Percentiles rank a stretch among this genome's conserved stretches.
Evolutionary conservation across 2,888 invertebrate species (phyloP).

Genomic region (Chromoteleia sp.): DNA sequence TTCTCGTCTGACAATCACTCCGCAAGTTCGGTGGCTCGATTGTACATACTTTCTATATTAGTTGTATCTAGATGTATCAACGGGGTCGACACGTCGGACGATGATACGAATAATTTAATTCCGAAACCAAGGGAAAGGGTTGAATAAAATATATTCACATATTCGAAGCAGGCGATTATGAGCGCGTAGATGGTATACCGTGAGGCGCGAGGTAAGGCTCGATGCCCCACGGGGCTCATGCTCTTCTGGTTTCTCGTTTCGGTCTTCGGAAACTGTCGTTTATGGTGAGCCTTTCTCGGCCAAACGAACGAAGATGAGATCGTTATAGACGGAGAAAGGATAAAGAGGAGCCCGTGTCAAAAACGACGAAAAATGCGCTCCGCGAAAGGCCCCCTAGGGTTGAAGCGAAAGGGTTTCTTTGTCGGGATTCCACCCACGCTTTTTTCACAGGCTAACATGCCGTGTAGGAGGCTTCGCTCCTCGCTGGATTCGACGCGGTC

Average conservation of each 20-base stretch:
- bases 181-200: slow-evolving; percentile 75
- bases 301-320: slow-evolving; percentile 65
- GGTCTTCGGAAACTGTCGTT: slow-evolving; percentile 82
- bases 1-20: background rate
- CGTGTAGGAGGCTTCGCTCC: slow-evolving; percentile 70
- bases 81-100: slow-evolving; percentile 25
- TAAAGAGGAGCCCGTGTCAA: slow-evolving; percentile 45
- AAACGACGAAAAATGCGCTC: slow-evolving; percentile 60
- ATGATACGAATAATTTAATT: slow-evolving; percentile 82
- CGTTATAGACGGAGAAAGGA: slow-evolving; percentile 50
- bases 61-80: slow-evolving; percentile 27
- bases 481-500: slow-evolving; percentile 67
- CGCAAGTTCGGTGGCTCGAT: background rate
- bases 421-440: slow-evolving; percentile 84
- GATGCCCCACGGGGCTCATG: slow-evolving; percentile 73
- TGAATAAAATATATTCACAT: slow-evolving; percentile 85
- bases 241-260: slow-evolving; percentile 79
- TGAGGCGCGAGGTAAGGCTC: slow-evolving; percentile 15
- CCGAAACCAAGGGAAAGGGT: slow-evolving; percentile 81
- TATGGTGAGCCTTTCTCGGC: slow-evolving; percentile 71
- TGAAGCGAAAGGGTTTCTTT: slow-evolving; percentile 80
- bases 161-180: slow-evolving; percentile 83
- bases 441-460: slow-evolving; percentile 82
- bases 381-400: slow-evolving; percentile 69
- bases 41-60: slow-evolving; percentile 24